Evolutionary conservation across 2,888 invertebrate species (phyloP).

Genomic region (Sminthurinus aureus): DNA sequence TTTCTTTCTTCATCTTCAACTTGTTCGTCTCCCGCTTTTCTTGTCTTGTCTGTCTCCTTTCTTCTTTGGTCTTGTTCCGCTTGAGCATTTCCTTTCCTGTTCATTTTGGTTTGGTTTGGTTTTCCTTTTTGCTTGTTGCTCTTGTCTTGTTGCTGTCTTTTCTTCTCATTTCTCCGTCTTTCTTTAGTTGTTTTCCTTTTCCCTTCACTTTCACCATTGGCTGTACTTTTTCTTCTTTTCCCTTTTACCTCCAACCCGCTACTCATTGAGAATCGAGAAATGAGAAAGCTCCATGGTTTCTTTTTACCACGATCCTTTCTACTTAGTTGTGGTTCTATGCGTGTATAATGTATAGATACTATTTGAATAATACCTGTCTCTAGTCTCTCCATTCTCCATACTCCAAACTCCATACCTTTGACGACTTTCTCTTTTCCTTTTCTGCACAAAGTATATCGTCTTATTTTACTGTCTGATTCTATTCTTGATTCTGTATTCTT

Average conservation of each 20-base stretch:
- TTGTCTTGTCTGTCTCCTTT: not conserved
- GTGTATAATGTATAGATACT: not conserved
- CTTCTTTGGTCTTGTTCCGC: not conserved
- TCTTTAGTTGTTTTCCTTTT: not conserved
- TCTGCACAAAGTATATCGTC: no score
- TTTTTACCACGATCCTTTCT: not conserved
- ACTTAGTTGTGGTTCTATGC: not conserved
- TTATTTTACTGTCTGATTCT: no score
- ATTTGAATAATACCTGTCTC: not conserved
- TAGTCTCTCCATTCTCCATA: not conserved
- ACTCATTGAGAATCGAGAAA: not conserved
- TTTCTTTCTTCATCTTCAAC: not conserved
- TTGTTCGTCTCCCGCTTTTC: not conserved
- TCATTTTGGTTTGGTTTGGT: no score
- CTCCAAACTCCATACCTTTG: no score
- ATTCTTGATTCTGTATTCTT: no score
- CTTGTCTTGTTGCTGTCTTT: conserved; percentile 11
- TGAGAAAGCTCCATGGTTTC: conserved; percentile 19
- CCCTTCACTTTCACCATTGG: not conserved
- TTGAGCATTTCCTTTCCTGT: conserved; percentile 8
- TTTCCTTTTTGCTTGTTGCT: conserved; percentile 16
- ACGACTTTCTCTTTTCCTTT: no score
- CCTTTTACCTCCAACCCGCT: not conserved
- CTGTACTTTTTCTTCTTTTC: not conserved
- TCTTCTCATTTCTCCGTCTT: not conserved